phyloP scores from a whole-genome alignment of 2,888 invertebrate genomes.

The Drosophila mulleri region DNA sequence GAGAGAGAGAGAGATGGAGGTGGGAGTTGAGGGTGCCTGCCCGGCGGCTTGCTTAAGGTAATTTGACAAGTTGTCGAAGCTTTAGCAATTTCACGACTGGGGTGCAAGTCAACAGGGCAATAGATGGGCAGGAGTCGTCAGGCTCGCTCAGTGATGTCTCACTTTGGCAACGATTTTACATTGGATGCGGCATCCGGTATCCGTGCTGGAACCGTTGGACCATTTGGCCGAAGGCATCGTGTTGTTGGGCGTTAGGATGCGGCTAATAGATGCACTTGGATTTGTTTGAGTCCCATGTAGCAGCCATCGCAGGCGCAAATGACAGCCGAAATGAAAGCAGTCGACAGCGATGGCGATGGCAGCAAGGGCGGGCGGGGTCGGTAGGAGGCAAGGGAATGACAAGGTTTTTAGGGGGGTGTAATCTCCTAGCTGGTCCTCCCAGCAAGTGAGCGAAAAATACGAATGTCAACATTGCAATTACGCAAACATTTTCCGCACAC shows the following conservation, averaged over 20 bases:
- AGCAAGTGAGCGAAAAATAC: constrained; percentile 67
- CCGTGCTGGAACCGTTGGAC: constrained; percentile 7
- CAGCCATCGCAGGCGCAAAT: constrained; percentile 42
- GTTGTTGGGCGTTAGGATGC: constrained; percentile 65
- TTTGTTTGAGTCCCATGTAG: constrained; percentile 41
- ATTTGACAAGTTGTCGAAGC: constrained; percentile 80
- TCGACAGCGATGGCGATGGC: constrained; percentile 8
- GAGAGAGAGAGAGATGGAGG: not conserved
- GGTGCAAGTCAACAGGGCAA: constrained; percentile 60
- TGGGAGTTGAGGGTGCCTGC: constrained; percentile 33
- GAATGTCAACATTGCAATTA: constrained; percentile 83
- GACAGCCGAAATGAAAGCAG: constrained; percentile 57
- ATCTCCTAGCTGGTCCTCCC: constrained; percentile 22
- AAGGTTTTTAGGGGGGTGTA: not conserved
- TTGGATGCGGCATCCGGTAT: constrained; percentile 11
- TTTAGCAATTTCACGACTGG: constrained; percentile 69
- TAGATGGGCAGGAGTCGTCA: constrained; percentile 11
- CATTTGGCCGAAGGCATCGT: constrained; percentile 41
- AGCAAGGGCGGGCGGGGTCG: not conserved
- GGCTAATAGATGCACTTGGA: constrained; percentile 72
- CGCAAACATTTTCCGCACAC: constrained; percentile 83
- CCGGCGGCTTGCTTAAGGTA: constrained; percentile 73
- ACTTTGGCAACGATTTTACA: constrained; percentile 47
- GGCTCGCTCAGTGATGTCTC: constrained; percentile 37
- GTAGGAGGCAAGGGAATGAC: not conserved